Evolutionary conservation across 2,113 vertebrate species (phyloP).

Genomic region (Apteryx mantelli): DNA sequence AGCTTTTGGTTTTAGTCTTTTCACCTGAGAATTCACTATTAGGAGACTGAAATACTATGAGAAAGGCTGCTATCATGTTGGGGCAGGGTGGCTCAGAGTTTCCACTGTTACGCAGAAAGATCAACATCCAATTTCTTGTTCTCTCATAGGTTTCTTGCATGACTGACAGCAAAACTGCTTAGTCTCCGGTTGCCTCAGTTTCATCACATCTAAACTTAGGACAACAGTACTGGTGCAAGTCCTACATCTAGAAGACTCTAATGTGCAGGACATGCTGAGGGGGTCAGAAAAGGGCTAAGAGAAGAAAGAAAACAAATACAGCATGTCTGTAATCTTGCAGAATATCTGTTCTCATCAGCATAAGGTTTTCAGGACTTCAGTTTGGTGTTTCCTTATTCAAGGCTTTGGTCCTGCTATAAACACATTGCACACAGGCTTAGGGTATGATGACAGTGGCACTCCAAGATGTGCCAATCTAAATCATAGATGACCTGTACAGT

Average conservation of each 20-base stretch:
- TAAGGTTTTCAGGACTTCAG: not conserved
- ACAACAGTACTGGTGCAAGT: not conserved
- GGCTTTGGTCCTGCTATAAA: not conserved
- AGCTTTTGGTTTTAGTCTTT: not conserved
- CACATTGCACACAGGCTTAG: not conserved
- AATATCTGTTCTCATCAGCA: not conserved
- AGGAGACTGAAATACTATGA: not conserved
- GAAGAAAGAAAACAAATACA: not conserved
- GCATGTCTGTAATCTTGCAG: not conserved
- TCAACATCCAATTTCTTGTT: not conserved
- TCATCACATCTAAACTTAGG: not conserved
- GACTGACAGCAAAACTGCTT: not conserved
- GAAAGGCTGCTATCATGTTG: not conserved
- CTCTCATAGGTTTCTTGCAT: not conserved
- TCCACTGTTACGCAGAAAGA: not conserved
- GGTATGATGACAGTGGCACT: not conserved
- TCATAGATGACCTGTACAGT: not conserved
- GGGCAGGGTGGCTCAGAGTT: no score
- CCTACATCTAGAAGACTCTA: not conserved
- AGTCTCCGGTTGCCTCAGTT: not conserved
- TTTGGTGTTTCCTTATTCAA: not conserved
- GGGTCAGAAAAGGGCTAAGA: not conserved
- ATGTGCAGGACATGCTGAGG: not conserved
- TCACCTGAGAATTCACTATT: not conserved
- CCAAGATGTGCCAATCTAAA: not conserved